These are phyloP conservation scores for Heteractis magnifica DNA, from an alignment of 92 coral and sea anemone species.

Conservation along the genomic window DNA sequence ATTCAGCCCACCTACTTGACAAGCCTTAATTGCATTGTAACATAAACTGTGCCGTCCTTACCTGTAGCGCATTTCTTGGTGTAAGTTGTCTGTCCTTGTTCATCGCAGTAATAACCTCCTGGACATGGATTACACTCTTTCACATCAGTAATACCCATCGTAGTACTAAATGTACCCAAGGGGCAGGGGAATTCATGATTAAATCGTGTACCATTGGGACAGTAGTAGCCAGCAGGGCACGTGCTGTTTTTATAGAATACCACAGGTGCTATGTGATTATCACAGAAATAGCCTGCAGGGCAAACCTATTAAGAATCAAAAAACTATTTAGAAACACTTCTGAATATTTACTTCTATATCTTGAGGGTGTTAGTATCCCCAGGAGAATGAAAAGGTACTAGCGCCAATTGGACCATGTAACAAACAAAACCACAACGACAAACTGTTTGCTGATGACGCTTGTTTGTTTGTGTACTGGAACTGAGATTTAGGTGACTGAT, in stretches of 20 bases:
- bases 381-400: too few relatives aligned
- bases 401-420: too few relatives aligned
- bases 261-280: slow-evolving; percentile 83
- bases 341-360: too few relatives aligned
- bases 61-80: slow-evolving; percentile 79
- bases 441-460: too few relatives aligned
- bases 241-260: slow-evolving; percentile 91
- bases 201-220: slow-evolving; percentile 74
- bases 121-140: slow-evolving; percentile 90
- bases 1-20: not conserved
- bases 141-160: slow-evolving; percentile 49
- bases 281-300: slow-evolving; percentile 90
- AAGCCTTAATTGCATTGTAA: not conserved
- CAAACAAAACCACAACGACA: too few relatives aligned
- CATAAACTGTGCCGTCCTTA: slow-evolving; percentile 12
- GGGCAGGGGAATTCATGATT: slow-evolving; percentile 87
- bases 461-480: too few relatives aligned
- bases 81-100: slow-evolving; percentile 84
- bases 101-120: slow-evolving; percentile 91
- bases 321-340: not conserved
- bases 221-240: slow-evolving; percentile 90
- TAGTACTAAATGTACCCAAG: slow-evolving; percentile 87
- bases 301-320: slow-evolving; percentile 56
- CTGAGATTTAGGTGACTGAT: too few relatives aligned
- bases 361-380: too few relatives aligned